A percentile compares a stretch with the other conserved stretches of the same genome.
phyloP scores from a whole-genome alignment of 2,113 vertebrate species.

The Microtus montanus region DNA sequence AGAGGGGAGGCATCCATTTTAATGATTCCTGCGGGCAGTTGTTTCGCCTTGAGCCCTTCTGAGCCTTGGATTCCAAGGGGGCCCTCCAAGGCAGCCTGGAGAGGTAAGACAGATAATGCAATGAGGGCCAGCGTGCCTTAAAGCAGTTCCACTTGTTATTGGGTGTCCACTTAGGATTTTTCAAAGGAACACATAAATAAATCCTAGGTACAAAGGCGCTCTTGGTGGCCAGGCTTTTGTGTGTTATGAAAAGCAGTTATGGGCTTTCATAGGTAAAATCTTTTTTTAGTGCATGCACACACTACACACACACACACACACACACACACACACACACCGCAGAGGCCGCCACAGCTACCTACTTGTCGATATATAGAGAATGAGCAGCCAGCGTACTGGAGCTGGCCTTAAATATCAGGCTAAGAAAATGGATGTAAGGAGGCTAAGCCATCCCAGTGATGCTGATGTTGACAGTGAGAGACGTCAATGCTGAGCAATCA shows the following conservation, averaged over 20 bases:
- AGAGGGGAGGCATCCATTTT: constrained; percentile 9
- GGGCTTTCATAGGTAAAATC: not conserved
- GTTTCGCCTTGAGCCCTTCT: not conserved
- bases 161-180: constrained; percentile 49
- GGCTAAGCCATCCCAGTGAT: not conserved
- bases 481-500: not conserved
- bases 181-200: constrained; percentile 57
- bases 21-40: not conserved
- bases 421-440: not conserved
- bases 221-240: not conserved
- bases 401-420: not conserved
- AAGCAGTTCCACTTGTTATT: not conserved
- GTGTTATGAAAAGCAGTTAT: constrained; percentile 32
- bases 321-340: not conserved
- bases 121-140: not conserved
- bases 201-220: not conserved
- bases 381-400: not conserved
- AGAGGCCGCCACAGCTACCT: not conserved
- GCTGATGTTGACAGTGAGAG: too few relatives aligned
- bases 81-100: not conserved
- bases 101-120: constrained; percentile 1
- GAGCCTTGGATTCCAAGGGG: not conserved
- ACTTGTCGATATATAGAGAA: not conserved
- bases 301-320: too few relatives aligned
- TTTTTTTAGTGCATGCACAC: not conserved